phyloP scores from a whole-genome alignment of 2,113 vertebrate genomes.

The Hippopotamus amphibius region DNA sequence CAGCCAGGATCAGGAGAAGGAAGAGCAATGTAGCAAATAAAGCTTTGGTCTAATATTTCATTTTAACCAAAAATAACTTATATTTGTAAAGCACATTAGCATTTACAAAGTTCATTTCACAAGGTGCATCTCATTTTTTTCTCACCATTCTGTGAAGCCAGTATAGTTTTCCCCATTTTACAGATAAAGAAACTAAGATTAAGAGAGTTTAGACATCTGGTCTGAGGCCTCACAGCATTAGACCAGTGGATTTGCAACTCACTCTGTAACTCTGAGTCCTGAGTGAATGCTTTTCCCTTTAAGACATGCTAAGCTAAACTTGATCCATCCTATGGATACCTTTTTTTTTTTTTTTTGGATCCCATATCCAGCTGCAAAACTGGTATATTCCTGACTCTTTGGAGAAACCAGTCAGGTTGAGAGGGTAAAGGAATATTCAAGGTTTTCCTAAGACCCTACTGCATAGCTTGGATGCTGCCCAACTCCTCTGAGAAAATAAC shows the following conservation, averaged over 20 bases:
- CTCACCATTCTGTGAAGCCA: background rate
- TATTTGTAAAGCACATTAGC: conserved; percentile 72
- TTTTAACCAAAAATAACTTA: conserved; percentile 77
- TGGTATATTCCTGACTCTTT: background rate
- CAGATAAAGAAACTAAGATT: conserved; percentile 53
- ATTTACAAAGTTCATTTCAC: conserved; percentile 72
- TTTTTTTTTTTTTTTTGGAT: background rate
- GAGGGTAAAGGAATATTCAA: background rate
- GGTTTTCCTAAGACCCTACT: background rate
- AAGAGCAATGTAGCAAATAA: conserved; percentile 70
- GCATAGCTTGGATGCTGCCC: background rate
- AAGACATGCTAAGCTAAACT: background rate
- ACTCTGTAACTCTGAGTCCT: background rate
- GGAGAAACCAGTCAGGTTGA: background rate
- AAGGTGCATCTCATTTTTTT: conserved; percentile 53
- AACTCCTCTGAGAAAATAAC: conserved; percentile 13
- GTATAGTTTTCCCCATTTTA: conserved; percentile 19
- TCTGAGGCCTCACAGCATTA: background rate
- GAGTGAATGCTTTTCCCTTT: background rate
- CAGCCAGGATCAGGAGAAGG: conserved; percentile 67
- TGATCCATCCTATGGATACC: background rate
- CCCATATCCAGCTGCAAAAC: background rate
- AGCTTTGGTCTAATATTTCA: conserved; percentile 77
- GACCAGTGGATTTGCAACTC: background rate
- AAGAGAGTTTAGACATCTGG: background rate